Base-by-base conservation (phyloP, 2,113 vertebrate species). In the Nothobranchius furzeri region DNA sequence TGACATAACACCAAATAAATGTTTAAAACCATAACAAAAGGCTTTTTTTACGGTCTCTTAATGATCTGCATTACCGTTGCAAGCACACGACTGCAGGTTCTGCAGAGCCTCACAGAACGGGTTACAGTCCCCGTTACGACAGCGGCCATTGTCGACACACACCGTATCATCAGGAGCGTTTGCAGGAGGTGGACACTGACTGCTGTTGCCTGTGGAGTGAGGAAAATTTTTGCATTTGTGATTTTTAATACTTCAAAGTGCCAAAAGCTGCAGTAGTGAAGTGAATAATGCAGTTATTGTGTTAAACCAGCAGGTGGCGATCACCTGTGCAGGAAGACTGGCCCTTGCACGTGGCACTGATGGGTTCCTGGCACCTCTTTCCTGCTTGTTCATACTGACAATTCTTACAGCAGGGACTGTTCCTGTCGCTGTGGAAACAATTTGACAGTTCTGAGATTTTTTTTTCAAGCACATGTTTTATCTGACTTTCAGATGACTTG, bases 301-400 rank as follows among this genome's bases (percentile, higher is more conserved):
- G 6, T 60, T 35, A 0, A 1, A 57, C 73, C 82, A 84, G 68
- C 70, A 84, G 87, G 68, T 36, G 86, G 79, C 2, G 55, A 90
- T 78, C 85, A 99, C 97, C 97, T 88, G 95, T 96, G 89, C 98
- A 99, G 15, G 82, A 93, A 1, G 98, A 97, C 53, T 86, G 92
- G 81, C 94, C 96, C 92, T 98, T 98, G 79, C 98, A 99, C 59
- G 96, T 98, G 3, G 98, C 96, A 46, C 87, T 96, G 71, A 99
- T 99, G 61, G 94, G 91, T 89, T 99, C 97, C 75, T 99, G 98
- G 85, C 98, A 99, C 80, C 91, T 93, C 87, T 89, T 95, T 64
- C 92, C 93, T 36, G 91, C 93, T 0, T 79, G 88, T 85, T 98
- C 91, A 71, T 94, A 99, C 73, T 54, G 92, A 89, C 98, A 99